Base-by-base conservation (phyloP, 2,888 invertebrate species). In the Danaus chrysippus region DNA sequence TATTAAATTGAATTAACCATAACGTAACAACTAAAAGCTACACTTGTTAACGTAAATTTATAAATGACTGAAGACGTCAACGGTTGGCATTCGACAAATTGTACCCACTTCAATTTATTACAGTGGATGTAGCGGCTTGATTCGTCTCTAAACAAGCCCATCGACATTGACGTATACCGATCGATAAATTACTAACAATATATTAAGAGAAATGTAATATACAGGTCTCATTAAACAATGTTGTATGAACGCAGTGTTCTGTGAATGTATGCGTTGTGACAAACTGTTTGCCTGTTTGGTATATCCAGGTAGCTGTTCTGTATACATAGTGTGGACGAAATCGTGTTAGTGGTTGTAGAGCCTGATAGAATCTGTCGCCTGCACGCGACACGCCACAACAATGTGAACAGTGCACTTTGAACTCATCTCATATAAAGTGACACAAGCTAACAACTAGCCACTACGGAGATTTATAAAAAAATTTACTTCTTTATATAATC, bases 341-440 rank as follows among this genome's bases (percentile, higher is more conserved):
- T 78, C 78, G 76, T 74, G 82, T 79, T 81, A 76, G 80, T 78
- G 78, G 84, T 68, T 53, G 60, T 78, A 76, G 78, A 75, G 76
- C 70, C 78, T 81, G 81, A 84, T 83, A 81, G 77, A 75, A 82
- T 81, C 78, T 78, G 82, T 83, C 81, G 61, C 55, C 77, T 73
- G 79, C 82, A 78, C 10, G 17, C 17, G 49, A 49, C 49, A 49
- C 49, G 55, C 55, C 55, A 13, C 55, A 55, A 55, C 55, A 55
- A 42, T 15, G 12, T 11, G 15, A 15, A n/a, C 17, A 17, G 17
- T 3, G n/a, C 10, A 10, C 11, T n/a, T 3, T 3, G 17, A 17
- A 15, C 8, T 49, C 10, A 15, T 15, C 15, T n/a, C 9, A 46
- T 46, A 9, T 46, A 11, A 49, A 10, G 2, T 1, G 23, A 34